phyloP scores from a whole-genome alignment of 1,140 invertebrate genomes.

The Cyclargus thomasi region DNA sequence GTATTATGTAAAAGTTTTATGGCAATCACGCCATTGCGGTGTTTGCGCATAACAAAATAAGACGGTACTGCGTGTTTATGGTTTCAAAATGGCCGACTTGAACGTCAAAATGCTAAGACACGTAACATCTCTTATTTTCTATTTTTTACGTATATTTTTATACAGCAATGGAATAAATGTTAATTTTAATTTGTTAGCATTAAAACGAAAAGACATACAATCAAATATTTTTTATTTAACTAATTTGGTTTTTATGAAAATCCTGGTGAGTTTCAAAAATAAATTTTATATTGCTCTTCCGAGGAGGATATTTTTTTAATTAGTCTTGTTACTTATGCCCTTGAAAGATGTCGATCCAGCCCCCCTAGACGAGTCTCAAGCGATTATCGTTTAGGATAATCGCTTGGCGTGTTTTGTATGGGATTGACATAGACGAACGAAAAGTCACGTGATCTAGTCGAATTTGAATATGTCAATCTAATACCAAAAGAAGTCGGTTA shows the following conservation, averaged over 20 bases:
- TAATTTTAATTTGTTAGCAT: slow-evolving; percentile 75
- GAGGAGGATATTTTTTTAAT: slow-evolving; percentile 45
- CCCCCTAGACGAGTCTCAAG: no score
- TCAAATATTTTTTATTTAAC: slow-evolving; percentile 65
- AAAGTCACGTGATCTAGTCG: no score
- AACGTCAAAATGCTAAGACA: slow-evolving; percentile 38
- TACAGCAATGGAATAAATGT: slow-evolving; percentile 70
- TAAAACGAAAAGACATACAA: slow-evolving; percentile 73
- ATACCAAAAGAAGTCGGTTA: no score
- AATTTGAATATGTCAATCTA: no score
- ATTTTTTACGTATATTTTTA: slow-evolving; percentile 73
- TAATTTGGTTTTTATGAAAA: slow-evolving; percentile 49
- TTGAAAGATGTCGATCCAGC: neutral
- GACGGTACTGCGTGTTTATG: slow-evolving; percentile 22
- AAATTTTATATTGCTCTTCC: slow-evolving; percentile 73
- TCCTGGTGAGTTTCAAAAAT: slow-evolving; percentile 64
- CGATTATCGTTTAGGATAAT: no score
- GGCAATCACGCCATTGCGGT: neutral
- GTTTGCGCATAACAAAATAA: neutral
- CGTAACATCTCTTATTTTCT: slow-evolving; percentile 63
- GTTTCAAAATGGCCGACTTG: slow-evolving; percentile 19
- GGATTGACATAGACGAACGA: no score
- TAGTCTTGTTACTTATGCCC: slow-evolving; percentile 15
- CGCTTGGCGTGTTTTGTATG: no score
- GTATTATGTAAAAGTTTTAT: neutral